Evolutionary conservation across 2,113 vertebrate genomes (phyloP), one percentile per base, ranked within the genome.

Genomic region (Semicossyphus pulcher): DNA sequence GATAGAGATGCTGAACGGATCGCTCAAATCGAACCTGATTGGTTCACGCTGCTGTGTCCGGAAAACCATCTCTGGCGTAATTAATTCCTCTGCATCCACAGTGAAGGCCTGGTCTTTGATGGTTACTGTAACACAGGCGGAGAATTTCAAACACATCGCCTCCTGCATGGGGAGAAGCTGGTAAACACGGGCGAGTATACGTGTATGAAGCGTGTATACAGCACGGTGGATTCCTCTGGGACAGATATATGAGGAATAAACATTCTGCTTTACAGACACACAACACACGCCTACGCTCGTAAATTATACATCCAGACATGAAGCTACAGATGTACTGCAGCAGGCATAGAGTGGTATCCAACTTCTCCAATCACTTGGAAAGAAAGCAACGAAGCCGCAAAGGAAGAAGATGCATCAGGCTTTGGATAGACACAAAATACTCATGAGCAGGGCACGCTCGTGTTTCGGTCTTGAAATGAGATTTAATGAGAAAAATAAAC

Each of bases 1-100:
- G 66, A 72, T 25, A 76, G 48, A 75, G 66, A 81, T 69, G 67
- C 71, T 72, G 57, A 66, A 66, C 41, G n/a, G 67, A 79, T 63
- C 7, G 66, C 49, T 56, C 36, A 26, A 52, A 81, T 79, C 63
- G 49, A 58, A 54, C 72, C 53, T 53, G 78, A 82, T 76, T 70
- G 72, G 48, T 45, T 72, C 11, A 16, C 18, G 14, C 57, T 58
- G 58, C 47, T 12, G 23, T 52, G 45, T 54, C 16, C 10, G 7
- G 48, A 28, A 34, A 70, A 78, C 52, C 48, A 12, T 20, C 65
- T 52, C 32, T 72, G 53, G 9, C 60, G 52, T 51, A 67, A 83
- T 78, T 64, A 52, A 78, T 81, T 64, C 69, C 31, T 66, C 58
- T 36, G 25, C 32, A 61, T 48, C 47, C 11, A 9, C n/a, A 23